Base-by-base conservation (phyloP, 2,888 invertebrate genomes). In the Macrosoma leucophasiata region DNA sequence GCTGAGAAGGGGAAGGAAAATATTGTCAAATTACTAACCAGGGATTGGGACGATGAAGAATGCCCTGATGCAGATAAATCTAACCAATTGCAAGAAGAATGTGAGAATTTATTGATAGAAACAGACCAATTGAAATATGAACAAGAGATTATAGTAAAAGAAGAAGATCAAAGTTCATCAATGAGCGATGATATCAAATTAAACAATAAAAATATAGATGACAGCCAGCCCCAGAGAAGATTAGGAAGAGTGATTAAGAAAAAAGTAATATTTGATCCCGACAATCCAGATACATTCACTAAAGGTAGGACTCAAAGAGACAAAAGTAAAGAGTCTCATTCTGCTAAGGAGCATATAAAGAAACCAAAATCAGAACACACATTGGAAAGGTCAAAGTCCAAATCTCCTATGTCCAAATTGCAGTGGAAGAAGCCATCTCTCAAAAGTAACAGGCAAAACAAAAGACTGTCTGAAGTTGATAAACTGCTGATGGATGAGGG, bases 401-500 rank as follows among this genome's bases (percentile, higher is more conserved):
- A 78, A 52, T 71, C 79, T 23, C 73, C 76, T 19, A 43, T 67
- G 10, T 51, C 68, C 23, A 81, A 79, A 58, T 39, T 74, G 41
- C 73, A 75, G 23, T 82, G 82, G 82, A 84, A 84, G 48, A 84
- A 84, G 39, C 82, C 81, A 23, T 62, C 72, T 29, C 69, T 85
- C 53, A 64, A 82, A 63, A 67, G 63, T 61, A 61, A 54, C 56
- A 64, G 75, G 57, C 88, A 88, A 56, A 86, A 87, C 43, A 87
- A 85, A 48, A 84, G 87, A 41, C 70, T 88, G 35, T 86, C 89
- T 11, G 95, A 95, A 76, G 86, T 95, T 31, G 93, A 94, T 55
- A 89, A 85, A 39, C 67, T 95, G 29, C 74, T 95, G 39, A 92
- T 91, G 75, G 95, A 95, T 62, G 95, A 95, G 62, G 94, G 95